Evolutionary conservation across 2,113 vertebrate genomes (phyloP).

Genomic region (Eulemur macaco): DNA sequence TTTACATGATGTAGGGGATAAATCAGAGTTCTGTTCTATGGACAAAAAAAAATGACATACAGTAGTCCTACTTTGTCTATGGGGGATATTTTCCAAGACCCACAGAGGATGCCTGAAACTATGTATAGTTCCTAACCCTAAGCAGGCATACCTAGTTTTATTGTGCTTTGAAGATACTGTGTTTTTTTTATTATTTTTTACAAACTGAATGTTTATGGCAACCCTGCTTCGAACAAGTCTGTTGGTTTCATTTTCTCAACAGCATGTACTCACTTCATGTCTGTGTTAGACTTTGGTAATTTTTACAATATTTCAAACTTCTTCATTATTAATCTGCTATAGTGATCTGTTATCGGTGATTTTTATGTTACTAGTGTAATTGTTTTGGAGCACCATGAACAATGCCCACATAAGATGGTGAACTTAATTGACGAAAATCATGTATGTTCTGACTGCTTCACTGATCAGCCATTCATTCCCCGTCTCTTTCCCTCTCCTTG

Average conservation of each 20-base stretch:
- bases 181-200: not conserved
- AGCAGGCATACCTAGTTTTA: not conserved
- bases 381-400: not conserved
- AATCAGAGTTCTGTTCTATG: not conserved
- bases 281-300: not conserved
- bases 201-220: not conserved
- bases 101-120: not conserved
- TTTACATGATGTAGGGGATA: not conserved
- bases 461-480: not conserved
- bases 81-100: not conserved
- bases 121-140: not conserved
- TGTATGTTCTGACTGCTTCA: not conserved
- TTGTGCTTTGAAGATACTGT: not conserved
- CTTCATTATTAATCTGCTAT: not conserved
- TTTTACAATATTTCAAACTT: not conserved
- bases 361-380: not conserved
- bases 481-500: not conserved
- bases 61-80: not conserved
- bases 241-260: not conserved
- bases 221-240: not conserved
- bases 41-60: not conserved
- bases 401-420: not conserved
- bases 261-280: not conserved
- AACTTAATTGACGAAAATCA: not conserved
- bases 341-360: not conserved